Evolutionary conservation across 2,888 invertebrate species (phyloP).

Genomic region (Agrotis ipsilon): DNA sequence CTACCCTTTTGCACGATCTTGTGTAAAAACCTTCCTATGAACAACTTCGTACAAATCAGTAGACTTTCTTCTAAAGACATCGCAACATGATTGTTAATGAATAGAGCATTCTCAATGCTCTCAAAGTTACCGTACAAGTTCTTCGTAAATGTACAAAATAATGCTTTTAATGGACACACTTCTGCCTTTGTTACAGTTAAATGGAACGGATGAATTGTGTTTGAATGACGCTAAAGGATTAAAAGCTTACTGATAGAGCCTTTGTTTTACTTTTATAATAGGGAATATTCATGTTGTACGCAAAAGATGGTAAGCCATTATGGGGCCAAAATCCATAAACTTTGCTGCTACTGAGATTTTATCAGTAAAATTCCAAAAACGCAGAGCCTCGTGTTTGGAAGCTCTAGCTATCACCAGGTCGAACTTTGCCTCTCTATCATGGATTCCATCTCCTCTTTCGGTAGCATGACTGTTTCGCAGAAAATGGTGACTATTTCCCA

Average conservation of each 20-base stretch:
- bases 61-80: constrained; percentile 1
- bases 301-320: too few species aligned
- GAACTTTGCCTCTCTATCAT: too few species aligned
- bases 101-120: constrained; percentile 18
- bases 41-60: neutral
- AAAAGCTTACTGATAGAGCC: constrained; percentile 31
- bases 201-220: constrained; percentile 24
- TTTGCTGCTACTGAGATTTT: neutral
- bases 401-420: too few species aligned
- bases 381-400: too few species aligned
- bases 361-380: neutral
- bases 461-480: too few species aligned
- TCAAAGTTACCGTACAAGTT: constrained; percentile 4
- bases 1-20: too few species aligned
- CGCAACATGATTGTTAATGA: constrained; percentile 1
- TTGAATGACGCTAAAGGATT: constrained; percentile 35
- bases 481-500: too few species aligned
- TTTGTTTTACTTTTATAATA: constrained; percentile 12
- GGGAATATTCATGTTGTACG: neutral
- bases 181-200: constrained; percentile 25
- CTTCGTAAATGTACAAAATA: constrained; percentile 34
- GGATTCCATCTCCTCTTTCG: too few species aligned
- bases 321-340: neutral
- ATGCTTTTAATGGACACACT: constrained; percentile 28
- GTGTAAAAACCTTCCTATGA: neutral